Base-by-base conservation (phyloP, 2,113 vertebrate species). In the Tupaia chinensis region DNA sequence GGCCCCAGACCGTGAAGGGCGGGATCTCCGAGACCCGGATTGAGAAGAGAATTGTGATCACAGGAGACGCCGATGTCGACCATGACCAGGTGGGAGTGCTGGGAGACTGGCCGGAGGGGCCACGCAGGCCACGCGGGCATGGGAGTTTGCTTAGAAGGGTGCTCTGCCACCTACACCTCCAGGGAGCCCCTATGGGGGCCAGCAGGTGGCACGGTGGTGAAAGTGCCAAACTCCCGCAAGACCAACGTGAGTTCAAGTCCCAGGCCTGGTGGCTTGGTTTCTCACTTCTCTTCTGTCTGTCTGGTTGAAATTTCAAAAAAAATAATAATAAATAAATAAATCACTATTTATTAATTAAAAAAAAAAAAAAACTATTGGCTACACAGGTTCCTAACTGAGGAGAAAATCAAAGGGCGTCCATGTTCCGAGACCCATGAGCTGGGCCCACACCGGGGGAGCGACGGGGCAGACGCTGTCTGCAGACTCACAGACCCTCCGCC, bases 31-130 rank as follows among this genome's bases (percentile, higher is more conserved):
- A 99, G 98, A 99, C 99, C 0, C 98, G 99, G 90, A 99, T 99
- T 94, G 99, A 99, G 95, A 99, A 99, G 98, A 99, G 99, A 98
- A 99, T 99, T 80, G 99, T 99, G 96, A 99, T 99, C 97, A 99
- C 99, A 11, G 99, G 99, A 95, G 99, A 99, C 97, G 98, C 99
- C 4, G 99, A 99, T 95, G 99, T 99, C 81, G 99, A 99, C 98
- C 99, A 99, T 0, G 99, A 99, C 98, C 99, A 99, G 99, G 99
- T 99, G 95, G 94, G 98, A 81, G 54, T n/a, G 73, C 22, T n/a
- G 54, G n/a, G 74, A 56, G 68, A 27, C 60, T 58, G 23, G 1
- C 1, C 53, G 34, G 63, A 58, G 63, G 32, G 44, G 44, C 44
- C 44, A 44, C 44, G 44, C 44, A 44, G 44, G 44, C 44, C 5